Evolutionary conservation across 2,888 invertebrate species (phyloP).

Genomic region (Tortrix viridana): DNA sequence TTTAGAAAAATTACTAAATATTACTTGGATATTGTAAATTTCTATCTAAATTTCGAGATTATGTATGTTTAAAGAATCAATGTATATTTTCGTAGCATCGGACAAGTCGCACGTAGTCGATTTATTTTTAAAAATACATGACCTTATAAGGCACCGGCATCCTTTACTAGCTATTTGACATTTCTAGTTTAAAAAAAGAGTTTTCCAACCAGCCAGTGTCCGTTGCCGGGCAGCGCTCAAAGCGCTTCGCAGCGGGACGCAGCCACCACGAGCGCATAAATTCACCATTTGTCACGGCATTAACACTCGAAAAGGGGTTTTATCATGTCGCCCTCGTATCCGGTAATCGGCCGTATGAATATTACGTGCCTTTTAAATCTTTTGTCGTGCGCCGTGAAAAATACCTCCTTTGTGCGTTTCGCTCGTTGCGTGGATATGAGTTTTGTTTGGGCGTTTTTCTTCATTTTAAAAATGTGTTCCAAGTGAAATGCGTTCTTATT

Average conservation of each 20-base stretch:
- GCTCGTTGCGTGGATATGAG: conserved; percentile 23
- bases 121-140: no score
- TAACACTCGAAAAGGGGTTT: conserved; percentile 82
- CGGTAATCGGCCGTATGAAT: conserved; percentile 69
- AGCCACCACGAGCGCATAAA: conserved; percentile 77
- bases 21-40: no score
- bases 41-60: no score
- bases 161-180: conserved; percentile 15
- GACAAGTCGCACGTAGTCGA: no score
- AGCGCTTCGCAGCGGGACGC: conserved; percentile 65
- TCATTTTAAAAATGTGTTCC: conserved; percentile 7
- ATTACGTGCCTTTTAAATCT: conserved; percentile 62
- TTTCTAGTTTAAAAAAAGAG: conserved; percentile 21
- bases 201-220: conserved; percentile 19
- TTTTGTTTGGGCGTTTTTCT: conserved; percentile 24
- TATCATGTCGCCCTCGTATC: conserved; percentile 80
- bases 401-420: conserved; percentile 36
- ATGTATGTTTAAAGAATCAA: no score
- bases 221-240: conserved; percentile 12
- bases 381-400: conserved; percentile 63
- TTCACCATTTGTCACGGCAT: conserved; percentile 83
- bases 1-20: no score
- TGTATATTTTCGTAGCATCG: no score
- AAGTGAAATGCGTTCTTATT: conserved; percentile 5
- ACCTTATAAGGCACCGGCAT: not conserved